Percentiles rank a stretch among this genome's conserved stretches.
Conservation (phyloP, 1,140 invertebrate species). For the Heliconius congener region DNA sequence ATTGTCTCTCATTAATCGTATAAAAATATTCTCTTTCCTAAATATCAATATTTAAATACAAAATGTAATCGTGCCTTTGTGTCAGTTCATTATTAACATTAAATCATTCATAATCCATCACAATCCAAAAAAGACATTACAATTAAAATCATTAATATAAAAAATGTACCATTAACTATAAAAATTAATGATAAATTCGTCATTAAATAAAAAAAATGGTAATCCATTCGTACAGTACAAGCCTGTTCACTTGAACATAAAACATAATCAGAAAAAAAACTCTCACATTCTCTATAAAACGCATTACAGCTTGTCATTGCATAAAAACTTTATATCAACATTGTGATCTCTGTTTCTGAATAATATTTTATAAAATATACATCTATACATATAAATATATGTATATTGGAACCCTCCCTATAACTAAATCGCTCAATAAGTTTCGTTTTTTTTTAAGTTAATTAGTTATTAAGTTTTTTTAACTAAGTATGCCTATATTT, state of each 20-base stretch:
- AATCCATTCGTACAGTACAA: background rate
- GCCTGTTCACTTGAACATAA: background rate
- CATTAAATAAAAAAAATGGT: background rate
- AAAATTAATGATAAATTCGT: background rate
- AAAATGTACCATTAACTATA: background rate
- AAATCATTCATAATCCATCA: background rate
- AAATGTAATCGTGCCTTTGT: background rate
- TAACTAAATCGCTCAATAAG: background rate
- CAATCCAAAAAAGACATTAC: background rate
- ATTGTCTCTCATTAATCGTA: background rate
- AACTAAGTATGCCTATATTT: background rate
- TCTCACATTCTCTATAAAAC: background rate
- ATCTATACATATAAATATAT: background rate
- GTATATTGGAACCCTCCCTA: background rate
- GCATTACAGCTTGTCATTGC: background rate
- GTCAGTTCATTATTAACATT: background rate
- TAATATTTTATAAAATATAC: background rate
- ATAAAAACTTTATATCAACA: background rate
- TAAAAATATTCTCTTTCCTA: background rate
- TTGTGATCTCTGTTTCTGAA: background rate
- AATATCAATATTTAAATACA: background rate
- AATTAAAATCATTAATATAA: background rate
- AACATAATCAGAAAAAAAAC: background rate
- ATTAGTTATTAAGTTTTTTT: background rate
- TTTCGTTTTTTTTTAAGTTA: background rate